Evolutionary conservation across 2,888 invertebrate genomes (phyloP).

Genomic region (Drosophila limbata): DNA sequence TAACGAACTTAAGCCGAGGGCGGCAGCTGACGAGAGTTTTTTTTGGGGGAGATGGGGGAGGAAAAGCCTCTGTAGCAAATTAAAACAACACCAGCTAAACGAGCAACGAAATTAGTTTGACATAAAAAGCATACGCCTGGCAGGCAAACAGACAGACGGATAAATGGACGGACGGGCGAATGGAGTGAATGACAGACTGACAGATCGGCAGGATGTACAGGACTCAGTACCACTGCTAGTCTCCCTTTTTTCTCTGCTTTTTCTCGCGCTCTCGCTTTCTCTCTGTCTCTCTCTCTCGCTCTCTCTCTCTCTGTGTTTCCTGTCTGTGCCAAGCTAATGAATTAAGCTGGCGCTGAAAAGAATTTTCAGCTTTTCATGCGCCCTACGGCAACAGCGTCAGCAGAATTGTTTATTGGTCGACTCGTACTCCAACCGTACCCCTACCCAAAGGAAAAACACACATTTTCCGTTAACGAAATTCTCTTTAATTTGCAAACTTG

Average conservation of each 20-base stretch:
- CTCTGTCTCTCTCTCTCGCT: too few species aligned
- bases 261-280: neutral
- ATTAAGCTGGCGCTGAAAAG: constrained; percentile 72
- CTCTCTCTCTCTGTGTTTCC: too few species aligned
- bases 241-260: neutral
- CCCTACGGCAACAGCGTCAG: constrained; percentile 57
- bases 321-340: constrained; percentile 60
- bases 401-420: constrained; percentile 67
- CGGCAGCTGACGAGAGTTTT: constrained; percentile 11
- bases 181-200: constrained; percentile 37
- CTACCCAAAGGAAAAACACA: constrained; percentile 28
- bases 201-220: constrained; percentile 48
- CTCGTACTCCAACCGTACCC: neutral
- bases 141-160: constrained; percentile 35
- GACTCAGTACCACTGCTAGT: constrained; percentile 2
- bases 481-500: constrained; percentile 46
- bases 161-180: constrained; percentile 9
- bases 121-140: constrained; percentile 70
- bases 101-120: constrained; percentile 79
- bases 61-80: constrained; percentile 57
- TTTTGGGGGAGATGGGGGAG: neutral
- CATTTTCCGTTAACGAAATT: constrained; percentile 53
- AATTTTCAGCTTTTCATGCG: constrained; percentile 57
- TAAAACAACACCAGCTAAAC: constrained; percentile 77
- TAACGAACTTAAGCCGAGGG: constrained; percentile 75